phyloP scores from a whole-genome alignment of 2,113 vertebrate species.

The Equus przewalskii region DNA sequence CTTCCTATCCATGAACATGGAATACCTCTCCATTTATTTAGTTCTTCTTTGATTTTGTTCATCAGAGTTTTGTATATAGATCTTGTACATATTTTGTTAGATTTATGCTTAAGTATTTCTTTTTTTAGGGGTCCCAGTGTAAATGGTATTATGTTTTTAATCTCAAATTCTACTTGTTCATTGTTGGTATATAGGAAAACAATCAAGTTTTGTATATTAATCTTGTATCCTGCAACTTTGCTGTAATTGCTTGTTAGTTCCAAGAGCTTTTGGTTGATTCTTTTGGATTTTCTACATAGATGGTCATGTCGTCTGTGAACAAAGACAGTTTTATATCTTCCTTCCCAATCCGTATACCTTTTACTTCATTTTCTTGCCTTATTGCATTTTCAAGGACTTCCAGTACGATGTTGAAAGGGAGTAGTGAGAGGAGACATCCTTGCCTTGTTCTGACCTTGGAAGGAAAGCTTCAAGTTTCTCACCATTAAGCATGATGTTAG shows the following conservation, averaged over 20 bases:
- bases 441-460: not conserved
- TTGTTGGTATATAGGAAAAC: not conserved
- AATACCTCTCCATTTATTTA: not conserved
- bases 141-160: not conserved
- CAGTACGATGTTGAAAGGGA: not conserved
- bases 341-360: not conserved
- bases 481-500: not conserved
- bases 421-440: not conserved
- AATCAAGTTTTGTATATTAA: not conserved
- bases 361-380: not conserved
- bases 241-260: not conserved
- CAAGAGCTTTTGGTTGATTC: not conserved
- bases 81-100: not conserved
- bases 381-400: not conserved
- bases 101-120: not conserved
- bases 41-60: not conserved
- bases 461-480: not conserved
- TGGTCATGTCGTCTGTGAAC: not conserved
- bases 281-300: not conserved
- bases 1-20: not conserved
- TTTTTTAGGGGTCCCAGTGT: not conserved
- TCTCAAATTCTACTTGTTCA: constrained; percentile 2
- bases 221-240: not conserved
- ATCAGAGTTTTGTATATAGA: not conserved
- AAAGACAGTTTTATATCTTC: constrained; percentile 39